These are phyloP conservation scores for Drosophila diplacantha DNA, from an alignment of 2,888 invertebrate species.

Conservation along the genomic window DNA sequence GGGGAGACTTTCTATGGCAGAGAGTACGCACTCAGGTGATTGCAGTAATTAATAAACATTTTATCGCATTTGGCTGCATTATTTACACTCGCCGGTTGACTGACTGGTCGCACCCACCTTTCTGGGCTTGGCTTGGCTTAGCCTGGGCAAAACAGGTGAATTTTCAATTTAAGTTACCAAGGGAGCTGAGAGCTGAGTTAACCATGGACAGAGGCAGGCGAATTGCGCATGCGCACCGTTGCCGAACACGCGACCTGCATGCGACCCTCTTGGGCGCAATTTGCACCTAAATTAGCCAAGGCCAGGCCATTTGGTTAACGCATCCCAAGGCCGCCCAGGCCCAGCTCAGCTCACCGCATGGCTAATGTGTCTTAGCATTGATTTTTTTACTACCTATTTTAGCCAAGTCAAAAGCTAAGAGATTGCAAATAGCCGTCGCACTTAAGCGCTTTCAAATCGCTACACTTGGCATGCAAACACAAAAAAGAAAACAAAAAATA, in stretches of 20 bases:
- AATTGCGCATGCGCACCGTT: constrained; percentile 45
- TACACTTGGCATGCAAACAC: constrained; percentile 28
- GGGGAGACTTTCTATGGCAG: constrained; percentile 54
- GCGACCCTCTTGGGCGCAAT: constrained; percentile 53
- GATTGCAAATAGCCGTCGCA: constrained; percentile 17
- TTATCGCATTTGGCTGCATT: constrained; percentile 40
- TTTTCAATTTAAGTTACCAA: constrained; percentile 22
- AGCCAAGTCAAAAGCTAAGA: constrained; percentile 10
- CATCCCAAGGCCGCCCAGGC: constrained; percentile 53
- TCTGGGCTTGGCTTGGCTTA: constrained; percentile 51
- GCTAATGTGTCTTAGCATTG: constrained; percentile 57
- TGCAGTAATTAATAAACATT: constrained; percentile 57
- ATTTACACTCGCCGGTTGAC: constrained; percentile 22
- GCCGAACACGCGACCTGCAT: constrained; percentile 39
- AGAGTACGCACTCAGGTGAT: constrained; percentile 23
- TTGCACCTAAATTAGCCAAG: constrained; percentile 66
- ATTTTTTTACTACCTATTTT: constrained; percentile 12
- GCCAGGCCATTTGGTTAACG: constrained; percentile 36
- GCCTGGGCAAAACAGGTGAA: constrained; percentile 45
- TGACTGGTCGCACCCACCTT: constrained; percentile 23
- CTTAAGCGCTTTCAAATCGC: constrained; percentile 37
- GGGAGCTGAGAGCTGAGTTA: constrained; percentile 16
- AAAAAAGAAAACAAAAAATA: not conserved
- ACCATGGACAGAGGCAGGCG: not conserved
- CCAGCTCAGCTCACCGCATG: constrained; percentile 37